These are phyloP conservation scores for Acronicta aceris DNA, from an alignment of 2,888 invertebrate species.

Conservation along the genomic window DNA sequence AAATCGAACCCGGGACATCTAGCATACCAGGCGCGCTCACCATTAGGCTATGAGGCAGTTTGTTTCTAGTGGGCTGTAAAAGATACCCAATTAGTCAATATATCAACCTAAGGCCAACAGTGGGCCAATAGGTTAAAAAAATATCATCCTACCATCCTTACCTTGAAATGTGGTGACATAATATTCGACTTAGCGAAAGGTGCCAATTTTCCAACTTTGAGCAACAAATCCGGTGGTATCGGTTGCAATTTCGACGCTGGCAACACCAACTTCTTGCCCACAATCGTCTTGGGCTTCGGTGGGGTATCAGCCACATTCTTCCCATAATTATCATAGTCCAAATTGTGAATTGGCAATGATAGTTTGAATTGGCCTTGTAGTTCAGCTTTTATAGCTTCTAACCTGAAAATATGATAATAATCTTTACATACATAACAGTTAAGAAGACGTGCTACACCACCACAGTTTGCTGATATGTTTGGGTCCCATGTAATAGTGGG, in stretches of 20 bases:
- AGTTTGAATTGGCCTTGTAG: constrained; percentile 63
- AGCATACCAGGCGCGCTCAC: no score
- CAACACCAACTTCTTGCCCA: constrained; percentile 68
- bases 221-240: constrained; percentile 75
- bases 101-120: no score
- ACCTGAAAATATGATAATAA: constrained; percentile 67
- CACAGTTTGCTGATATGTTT: no score
- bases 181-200: constrained; percentile 39
- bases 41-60: no score
- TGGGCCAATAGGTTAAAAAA: no score
- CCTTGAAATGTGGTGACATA: constrained; percentile 42
- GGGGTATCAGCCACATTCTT: constrained; percentile 4
- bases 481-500: no score
- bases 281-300: neutral
- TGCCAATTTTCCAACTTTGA: constrained; percentile 66
- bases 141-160: constrained; percentile 7
- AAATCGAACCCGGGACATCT: no score
- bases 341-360: constrained; percentile 55
- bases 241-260: constrained; percentile 83
- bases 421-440: no score
- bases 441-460: no score
- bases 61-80: no score
- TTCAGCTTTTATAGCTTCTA: constrained; percentile 66
- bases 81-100: no score
- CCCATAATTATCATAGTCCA: constrained; percentile 63